Evolutionary conservation across 2,113 vertebrate species (phyloP).

Genomic region (Zootoca vivipara): DNA sequence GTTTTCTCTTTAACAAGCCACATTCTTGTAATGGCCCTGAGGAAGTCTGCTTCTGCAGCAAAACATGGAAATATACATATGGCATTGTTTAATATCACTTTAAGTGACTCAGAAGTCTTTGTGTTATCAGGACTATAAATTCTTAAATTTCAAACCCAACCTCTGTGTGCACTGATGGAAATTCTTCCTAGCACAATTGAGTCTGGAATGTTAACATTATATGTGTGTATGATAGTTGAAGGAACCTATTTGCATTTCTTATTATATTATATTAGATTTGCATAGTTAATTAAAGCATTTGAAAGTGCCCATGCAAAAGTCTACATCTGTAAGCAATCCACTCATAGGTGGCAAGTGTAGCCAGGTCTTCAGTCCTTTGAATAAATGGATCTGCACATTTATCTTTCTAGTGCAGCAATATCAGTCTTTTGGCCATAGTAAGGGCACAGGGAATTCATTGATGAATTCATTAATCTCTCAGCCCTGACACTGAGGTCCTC

Average conservation of each 20-base stretch:
- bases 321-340: too few relatives aligned
- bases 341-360: too few relatives aligned
- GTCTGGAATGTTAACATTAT: neutral
- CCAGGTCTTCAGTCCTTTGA: too few relatives aligned
- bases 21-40: conserved; percentile 57
- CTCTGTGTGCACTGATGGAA: neutral
- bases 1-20: conserved; percentile 39
- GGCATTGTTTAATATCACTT: conserved; percentile 59
- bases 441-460: too few relatives aligned
- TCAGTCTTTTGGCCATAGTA: too few relatives aligned
- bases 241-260: neutral
- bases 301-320: neutral
- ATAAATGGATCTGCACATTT: too few relatives aligned
- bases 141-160: conserved; percentile 1
- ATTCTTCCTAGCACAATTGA: neutral
- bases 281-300: neutral
- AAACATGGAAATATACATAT: conserved; percentile 45
- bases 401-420: too few relatives aligned
- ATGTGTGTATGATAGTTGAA: neutral
- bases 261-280: neutral
- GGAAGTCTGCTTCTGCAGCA: conserved; percentile 48
- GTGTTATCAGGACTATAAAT: neutral
- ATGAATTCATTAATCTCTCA: too few relatives aligned
- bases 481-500: too few relatives aligned
- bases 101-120: conserved; percentile 21